A percentile compares a stretch with the other conserved stretches of the same genome.
Evolutionary conservation across 1,140 invertebrate genomes (phyloP).

Genomic region (Brachionus angularis): DNA sequence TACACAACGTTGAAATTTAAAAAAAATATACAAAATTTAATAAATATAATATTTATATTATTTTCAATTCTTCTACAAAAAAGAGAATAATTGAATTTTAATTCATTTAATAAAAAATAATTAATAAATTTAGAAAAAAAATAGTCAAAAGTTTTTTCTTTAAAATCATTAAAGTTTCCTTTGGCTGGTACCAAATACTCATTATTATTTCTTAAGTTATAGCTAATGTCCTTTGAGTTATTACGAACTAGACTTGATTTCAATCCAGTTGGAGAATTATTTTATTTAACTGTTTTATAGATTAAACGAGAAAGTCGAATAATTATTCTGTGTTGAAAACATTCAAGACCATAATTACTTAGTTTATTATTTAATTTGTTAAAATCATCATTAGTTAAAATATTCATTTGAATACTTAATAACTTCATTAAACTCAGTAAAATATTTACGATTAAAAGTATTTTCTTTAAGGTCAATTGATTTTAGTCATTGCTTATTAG

Average conservation of each 20-base stretch:
- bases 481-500: no score
- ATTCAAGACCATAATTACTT: constrained; percentile 1
- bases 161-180: not conserved
- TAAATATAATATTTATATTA: not conserved
- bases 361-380: constrained; percentile 11
- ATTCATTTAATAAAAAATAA: not conserved
- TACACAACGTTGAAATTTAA: no score
- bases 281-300: not conserved
- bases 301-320: not conserved
- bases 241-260: not conserved
- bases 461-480: no score
- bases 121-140: constrained; percentile 3
- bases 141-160: not conserved
- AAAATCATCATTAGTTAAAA: no score
- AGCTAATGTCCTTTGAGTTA: not conserved
- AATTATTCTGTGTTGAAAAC: constrained; percentile 1
- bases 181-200: not conserved
- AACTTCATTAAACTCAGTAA: no score
- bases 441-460: no score
- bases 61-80: constrained; percentile 14
- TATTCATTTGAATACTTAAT: no score
- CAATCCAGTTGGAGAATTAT: not conserved
- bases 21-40: constrained; percentile 6
- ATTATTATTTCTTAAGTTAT: constrained; percentile 7
- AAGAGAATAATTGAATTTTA: not conserved